Base-by-base conservation (phyloP, 2,888 invertebrate genomes). In the Drosophila anomalipes region DNA sequence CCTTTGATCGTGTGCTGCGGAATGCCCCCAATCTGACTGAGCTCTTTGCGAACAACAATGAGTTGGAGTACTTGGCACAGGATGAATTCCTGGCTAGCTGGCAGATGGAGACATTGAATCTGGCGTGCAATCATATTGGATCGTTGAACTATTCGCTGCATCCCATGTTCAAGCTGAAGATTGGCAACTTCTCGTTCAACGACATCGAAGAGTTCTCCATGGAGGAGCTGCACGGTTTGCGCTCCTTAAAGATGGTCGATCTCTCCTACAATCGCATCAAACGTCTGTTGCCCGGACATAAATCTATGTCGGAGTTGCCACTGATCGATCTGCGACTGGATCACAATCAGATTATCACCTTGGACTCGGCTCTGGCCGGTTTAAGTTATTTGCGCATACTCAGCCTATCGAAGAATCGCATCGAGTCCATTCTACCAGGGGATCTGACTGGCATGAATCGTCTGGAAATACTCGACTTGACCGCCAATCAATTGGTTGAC, bases 391-490 rank as follows among this genome's bases (percentile, higher is more conserved):
- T 97, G 16, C 94, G 96, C 66, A 94, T 95, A 74, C 93, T 97
- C 14, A 96, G 96, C 92, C 93, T 97, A 66, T 96, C 97, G 82
- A 95, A 96, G 91, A 97, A 97, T 91, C 95, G 95, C 71, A 94
- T 97, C 30, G 95, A 95, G 76, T 95, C 95, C 73, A 96, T 97
- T 83, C 95, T 96, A 1, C 96, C 96, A 0, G 96, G 96, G 63
- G 97, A 97, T 91, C 94, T 97, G 57, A 96, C 96, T 66, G 97
- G 97, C 32, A 94, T 97, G 82, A 96, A 96, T 83, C 95, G 95
- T 75, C 94, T 97, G 49, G 95, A 95, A 89, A 94, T 96, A 63
- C 94, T 97, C 49, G 97, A 97, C 91, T 94, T 97, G 53, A 97
- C 97, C 0, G 94, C 96, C 90, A 97, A 97, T 92, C 95, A 95